Percentiles rank a stretch among this genome's conserved stretches.
These are phyloP conservation scores for Chondrosia reniformis DNA, from an alignment of 37 sponge, comb jelly and placozoan genomes.

Conservation along the genomic window DNA sequence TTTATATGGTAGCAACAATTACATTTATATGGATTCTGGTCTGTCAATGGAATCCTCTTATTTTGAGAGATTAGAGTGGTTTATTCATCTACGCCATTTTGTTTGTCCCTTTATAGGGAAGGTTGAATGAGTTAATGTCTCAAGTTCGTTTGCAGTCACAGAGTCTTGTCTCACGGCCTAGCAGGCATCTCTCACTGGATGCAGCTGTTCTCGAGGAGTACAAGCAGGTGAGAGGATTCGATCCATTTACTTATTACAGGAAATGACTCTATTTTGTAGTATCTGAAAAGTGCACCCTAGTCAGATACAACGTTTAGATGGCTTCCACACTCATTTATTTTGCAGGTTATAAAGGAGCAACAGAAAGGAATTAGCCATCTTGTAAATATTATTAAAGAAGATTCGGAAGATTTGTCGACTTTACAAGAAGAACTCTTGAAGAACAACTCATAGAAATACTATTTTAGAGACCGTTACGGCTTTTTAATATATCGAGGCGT, in stretches of 20 bases:
- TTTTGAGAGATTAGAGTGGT: too few species aligned
- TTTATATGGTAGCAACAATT: too few species aligned
- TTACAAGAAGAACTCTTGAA: conserved; percentile 74
- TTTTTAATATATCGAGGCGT: too few species aligned
- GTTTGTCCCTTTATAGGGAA: conserved; percentile 51
- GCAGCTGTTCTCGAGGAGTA: conserved; percentile 51
- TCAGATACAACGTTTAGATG: too few species aligned
- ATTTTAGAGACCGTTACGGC: too few species aligned
- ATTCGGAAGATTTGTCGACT: conserved; percentile 64
- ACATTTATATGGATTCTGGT: too few species aligned
- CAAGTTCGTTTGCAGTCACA: conserved; percentile 78
- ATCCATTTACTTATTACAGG: not conserved
- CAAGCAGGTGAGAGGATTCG: conserved; percentile 42
- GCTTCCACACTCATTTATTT: not conserved
- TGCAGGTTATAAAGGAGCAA: conserved; percentile 81
- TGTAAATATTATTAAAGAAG: conserved; percentile 81
- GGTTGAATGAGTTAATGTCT: conserved; percentile 89
- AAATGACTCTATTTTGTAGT: not conserved
- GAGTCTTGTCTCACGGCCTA: conserved; percentile 20
- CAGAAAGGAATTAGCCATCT: conserved; percentile 84
- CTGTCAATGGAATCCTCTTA: too few species aligned
- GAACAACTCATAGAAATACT: too few species aligned
- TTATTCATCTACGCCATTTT: too few species aligned
- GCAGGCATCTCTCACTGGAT: conserved; percentile 45
- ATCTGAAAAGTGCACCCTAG: not conserved